Evolutionary conservation across 1,140 invertebrate species (phyloP).

Genomic region (honey bee (Apis mellifera)): DNA sequence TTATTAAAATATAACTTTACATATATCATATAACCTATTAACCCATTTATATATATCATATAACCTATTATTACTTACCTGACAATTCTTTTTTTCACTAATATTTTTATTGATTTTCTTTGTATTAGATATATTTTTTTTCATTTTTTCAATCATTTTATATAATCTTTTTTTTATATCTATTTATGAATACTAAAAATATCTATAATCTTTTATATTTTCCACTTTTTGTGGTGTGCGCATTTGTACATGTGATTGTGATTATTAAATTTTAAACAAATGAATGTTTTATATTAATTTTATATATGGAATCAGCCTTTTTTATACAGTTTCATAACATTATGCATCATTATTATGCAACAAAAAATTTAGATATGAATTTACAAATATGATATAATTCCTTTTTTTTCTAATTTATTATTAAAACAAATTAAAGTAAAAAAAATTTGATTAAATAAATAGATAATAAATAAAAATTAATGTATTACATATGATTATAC

Average conservation of each 20-base stretch:
- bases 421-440: too few relatives aligned
- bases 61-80: slow-evolving; percentile 12
- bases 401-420: too few relatives aligned
- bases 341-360: too few relatives aligned
- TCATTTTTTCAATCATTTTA: slow-evolving; percentile 1
- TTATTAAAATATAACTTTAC: not conserved
- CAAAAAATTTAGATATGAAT: not conserved
- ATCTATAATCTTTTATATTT: not conserved
- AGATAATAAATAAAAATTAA: too few relatives aligned
- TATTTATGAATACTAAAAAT: not conserved
- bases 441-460: too few relatives aligned
- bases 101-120: not conserved
- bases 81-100: not conserved
- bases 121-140: not conserved
- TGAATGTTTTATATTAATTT: not conserved
- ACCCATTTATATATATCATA: not conserved
- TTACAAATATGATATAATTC: not conserved
- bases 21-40: too few relatives aligned
- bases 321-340: not conserved
- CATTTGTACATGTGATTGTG: too few relatives aligned
- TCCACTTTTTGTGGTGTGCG: not conserved
- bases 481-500: too few relatives aligned
- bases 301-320: not conserved
- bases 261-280: not conserved
- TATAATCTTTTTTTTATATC: not conserved